Conservation (phyloP, 1,140 invertebrate genomes). For the Stegodyphus mimosarum region DNA sequence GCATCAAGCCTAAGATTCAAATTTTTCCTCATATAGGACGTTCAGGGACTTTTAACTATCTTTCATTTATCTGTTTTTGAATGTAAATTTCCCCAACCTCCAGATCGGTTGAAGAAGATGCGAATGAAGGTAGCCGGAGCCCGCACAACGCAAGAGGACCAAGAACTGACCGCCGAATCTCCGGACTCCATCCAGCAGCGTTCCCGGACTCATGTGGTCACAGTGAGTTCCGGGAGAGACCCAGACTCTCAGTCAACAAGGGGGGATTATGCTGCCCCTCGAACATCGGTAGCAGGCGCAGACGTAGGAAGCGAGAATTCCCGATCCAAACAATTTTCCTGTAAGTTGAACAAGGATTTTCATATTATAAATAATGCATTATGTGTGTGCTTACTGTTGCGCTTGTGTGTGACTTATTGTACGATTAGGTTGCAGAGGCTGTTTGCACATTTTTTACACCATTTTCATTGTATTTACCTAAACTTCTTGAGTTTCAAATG, state of each 20-base stretch:
- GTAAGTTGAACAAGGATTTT: neutral
- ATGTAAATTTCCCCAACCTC: too few relatives aligned
- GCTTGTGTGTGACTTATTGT: too few relatives aligned
- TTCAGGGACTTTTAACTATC: too few relatives aligned
- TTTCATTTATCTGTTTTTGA: too few relatives aligned
- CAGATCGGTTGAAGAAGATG: conserved; percentile 54
- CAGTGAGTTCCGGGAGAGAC: neutral
- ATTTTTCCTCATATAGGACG: too few relatives aligned
- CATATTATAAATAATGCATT: too few relatives aligned
- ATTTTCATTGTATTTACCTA: too few relatives aligned
- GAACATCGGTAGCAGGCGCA: neutral
- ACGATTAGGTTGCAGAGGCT: too few relatives aligned
- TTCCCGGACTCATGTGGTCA: neutral
- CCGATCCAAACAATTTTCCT: conserved; percentile 18
- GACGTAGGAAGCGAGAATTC: conserved; percentile 16
- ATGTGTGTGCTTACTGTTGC: too few relatives aligned
- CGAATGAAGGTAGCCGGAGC: conserved; percentile 11
- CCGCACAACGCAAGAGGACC: conserved; percentile 19
- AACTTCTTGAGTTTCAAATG: too few relatives aligned
- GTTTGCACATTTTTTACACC: too few relatives aligned
- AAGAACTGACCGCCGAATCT: conserved; percentile 31
- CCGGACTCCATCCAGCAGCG: conserved; percentile 17
- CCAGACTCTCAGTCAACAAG: conserved; percentile 43
- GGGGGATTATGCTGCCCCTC: conserved; percentile 49
- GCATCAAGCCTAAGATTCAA: too few relatives aligned